A percentile compares a stretch with the other conserved stretches of the same genome.
Conservation (phyloP, 2,888 invertebrate genomes). For the Pandemis cinnamomeana region DNA sequence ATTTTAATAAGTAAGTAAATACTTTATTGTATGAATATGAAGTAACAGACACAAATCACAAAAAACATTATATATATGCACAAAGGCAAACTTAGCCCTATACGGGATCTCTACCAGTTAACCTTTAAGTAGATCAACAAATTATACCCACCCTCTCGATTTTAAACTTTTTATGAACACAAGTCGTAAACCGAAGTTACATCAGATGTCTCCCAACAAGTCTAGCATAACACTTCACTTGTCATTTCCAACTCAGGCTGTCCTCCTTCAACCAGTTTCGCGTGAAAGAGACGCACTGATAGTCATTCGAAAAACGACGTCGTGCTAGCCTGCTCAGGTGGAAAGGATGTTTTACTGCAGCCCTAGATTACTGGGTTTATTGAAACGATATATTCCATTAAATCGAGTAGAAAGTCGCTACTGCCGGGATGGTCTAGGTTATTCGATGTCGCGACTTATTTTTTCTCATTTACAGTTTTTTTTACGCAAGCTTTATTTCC, state of each 20-base stretch:
- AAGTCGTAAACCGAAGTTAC: neutral
- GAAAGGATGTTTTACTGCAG: slow-evolving; percentile 21
- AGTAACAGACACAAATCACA: too few relatives aligned
- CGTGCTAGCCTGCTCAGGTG: slow-evolving; percentile 12
- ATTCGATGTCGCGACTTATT: neutral
- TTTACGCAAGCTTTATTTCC: neutral
- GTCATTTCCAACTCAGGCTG: neutral
- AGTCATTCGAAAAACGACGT: neutral
- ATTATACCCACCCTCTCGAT: too few relatives aligned
- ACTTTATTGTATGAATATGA: too few relatives aligned
- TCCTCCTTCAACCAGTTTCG: neutral
- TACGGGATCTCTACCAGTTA: too few relatives aligned
- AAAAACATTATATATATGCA: too few relatives aligned
- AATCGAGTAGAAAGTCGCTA: slow-evolving; percentile 47
- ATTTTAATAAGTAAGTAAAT: too few relatives aligned
- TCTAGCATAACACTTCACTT: neutral
- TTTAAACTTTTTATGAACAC: neutral
- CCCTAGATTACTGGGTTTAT: slow-evolving; percentile 43
- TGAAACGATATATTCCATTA: slow-evolving; percentile 54
- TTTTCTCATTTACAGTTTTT: too few relatives aligned
- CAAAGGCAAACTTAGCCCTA: too few relatives aligned
- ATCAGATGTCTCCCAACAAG: slow-evolving; percentile 3
- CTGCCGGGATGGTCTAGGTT: neutral
- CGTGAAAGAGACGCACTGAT: neutral
- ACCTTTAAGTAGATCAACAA: too few relatives aligned